Percentiles rank a stretch among this genome's conserved stretches.
Evolutionary conservation across 2,888 invertebrate genomes (phyloP).

Genomic region (Diarsia mendica): DNA sequence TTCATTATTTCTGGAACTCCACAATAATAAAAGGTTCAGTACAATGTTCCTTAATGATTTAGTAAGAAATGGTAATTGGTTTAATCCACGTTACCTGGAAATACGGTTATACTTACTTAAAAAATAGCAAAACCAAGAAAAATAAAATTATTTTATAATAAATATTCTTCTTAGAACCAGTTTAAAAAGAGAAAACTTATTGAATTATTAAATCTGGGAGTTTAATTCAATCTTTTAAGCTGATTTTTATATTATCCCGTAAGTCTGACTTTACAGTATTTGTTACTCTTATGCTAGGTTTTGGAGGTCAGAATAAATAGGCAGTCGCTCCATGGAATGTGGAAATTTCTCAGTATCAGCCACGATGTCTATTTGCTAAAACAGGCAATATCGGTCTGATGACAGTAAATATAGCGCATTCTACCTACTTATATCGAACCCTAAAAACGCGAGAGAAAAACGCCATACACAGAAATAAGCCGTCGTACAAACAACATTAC

Average conservation of each 20-base stretch:
- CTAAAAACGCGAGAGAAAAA: not conserved
- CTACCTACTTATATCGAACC: not conserved
- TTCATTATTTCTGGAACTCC: not conserved
- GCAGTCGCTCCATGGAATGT: too few species aligned
- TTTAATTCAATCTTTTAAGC: not conserved
- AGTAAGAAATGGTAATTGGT: not conserved
- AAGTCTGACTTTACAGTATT: not conserved
- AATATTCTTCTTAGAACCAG: not conserved
- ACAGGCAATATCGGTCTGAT: not conserved
- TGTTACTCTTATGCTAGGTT: not conserved
- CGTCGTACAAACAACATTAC: conserved; percentile 64
- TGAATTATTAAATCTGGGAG: not conserved
- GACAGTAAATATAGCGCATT: not conserved
- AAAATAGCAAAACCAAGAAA: not conserved
- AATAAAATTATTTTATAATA: too few species aligned
- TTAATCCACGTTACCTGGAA: not conserved
- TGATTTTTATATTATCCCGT: not conserved
- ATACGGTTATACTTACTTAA: not conserved
- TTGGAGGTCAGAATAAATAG: not conserved
- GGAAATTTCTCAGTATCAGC: too few species aligned
- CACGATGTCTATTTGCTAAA: not conserved
- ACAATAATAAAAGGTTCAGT: not conserved
- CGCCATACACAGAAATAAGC: conserved; percentile 43
- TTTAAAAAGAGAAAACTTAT: not conserved
- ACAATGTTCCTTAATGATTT: not conserved